A percentile compares a stretch with the other conserved stretches of the same genome.
Conservation (phyloP, 2,888 invertebrate genomes). For the Pristionchus fissidentatus region DNA sequence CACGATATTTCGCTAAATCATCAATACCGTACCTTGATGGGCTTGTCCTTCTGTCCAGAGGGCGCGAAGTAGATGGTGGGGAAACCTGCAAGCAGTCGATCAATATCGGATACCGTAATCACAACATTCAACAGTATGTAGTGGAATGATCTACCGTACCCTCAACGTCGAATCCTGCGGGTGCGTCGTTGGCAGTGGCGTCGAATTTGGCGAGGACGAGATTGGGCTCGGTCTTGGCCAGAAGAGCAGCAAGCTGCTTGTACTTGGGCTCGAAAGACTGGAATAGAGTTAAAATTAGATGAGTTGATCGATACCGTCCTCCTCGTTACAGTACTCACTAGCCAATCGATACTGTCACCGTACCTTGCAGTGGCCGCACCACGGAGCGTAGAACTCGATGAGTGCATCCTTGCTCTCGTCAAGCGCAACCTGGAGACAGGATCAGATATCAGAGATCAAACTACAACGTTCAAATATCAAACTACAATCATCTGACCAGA, state of each 20-base stretch:
- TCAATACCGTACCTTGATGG: slow-evolving; percentile 49
- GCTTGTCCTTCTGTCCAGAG: slow-evolving; percentile 72
- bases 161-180: slow-evolving; percentile 77
- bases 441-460: slow-evolving; percentile 47
- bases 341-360: background rate
- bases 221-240: slow-evolving; percentile 68
- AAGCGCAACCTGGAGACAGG: slow-evolving; percentile 76
- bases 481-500: background rate
- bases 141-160: slow-evolving; percentile 47
- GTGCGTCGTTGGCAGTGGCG: slow-evolving; percentile 79
- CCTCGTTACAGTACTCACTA: background rate
- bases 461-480: slow-evolving; percentile 49
- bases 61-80: slow-evolving; percentile 79
- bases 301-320: background rate
- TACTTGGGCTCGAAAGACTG: slow-evolving; percentile 78
- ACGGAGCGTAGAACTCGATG: slow-evolving; percentile 80
- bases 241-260: slow-evolving; percentile 69
- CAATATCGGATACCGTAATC: background rate
- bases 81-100: slow-evolving; percentile 74
- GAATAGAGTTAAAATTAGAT: slow-evolving; percentile 47
- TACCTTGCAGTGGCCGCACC: slow-evolving; percentile 80
- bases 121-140: background rate
- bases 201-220: slow-evolving; percentile 79
- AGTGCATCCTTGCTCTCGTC: slow-evolving; percentile 79
- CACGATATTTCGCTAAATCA: background rate